These are phyloP conservation scores for Muscidifurax raptorellus DNA, from an alignment of 1,140 invertebrate species.

Conservation along the genomic window DNA sequence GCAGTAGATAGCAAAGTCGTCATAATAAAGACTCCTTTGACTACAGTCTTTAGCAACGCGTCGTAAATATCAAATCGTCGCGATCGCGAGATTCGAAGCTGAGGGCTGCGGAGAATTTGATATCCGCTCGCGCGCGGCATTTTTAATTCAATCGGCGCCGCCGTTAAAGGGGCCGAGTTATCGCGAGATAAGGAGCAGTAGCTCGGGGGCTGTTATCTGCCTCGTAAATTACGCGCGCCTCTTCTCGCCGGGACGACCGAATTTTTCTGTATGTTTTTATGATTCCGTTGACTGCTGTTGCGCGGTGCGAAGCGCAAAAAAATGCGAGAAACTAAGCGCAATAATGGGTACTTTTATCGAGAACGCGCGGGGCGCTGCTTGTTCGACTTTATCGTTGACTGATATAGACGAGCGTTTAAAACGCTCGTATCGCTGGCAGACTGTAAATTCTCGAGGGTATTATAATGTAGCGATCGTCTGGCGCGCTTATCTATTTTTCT, in stretches of 20 bases:
- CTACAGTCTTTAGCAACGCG: background rate
- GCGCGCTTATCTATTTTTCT: no score
- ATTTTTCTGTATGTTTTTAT: slow-evolving; percentile 17
- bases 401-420: background rate
- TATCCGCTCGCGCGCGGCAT: slow-evolving; percentile 3
- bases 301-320: background rate
- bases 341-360: background rate
- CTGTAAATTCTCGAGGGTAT: background rate
- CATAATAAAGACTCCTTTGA: background rate
- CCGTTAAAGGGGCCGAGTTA: slow-evolving; percentile 32
- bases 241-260: no score
- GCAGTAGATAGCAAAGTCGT: background rate
- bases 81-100: background rate
- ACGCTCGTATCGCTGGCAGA: background rate
- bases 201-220: slow-evolving; percentile 14
- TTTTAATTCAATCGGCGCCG: slow-evolving; percentile 41
- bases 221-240: slow-evolving; percentile 36
- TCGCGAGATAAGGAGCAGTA: slow-evolving; percentile 28
- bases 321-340: background rate
- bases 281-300: slow-evolving; percentile 7
- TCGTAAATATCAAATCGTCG: slow-evolving; percentile 19
- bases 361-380: background rate
- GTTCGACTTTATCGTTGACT: background rate
- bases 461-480: background rate
- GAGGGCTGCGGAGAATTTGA: background rate